Conservation (phyloP, 1,140 invertebrate species). For the Brachionus angularis region DNA sequence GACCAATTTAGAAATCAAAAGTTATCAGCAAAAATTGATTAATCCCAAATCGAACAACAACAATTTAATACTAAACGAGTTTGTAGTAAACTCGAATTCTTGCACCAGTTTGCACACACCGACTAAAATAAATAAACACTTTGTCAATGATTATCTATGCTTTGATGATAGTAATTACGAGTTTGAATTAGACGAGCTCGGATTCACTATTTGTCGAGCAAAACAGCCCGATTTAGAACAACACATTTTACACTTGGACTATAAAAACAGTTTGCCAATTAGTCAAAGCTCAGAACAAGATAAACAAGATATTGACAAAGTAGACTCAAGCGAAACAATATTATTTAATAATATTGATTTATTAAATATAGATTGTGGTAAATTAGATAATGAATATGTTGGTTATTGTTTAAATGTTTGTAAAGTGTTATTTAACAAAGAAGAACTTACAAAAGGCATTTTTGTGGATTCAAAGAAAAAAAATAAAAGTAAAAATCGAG, state of each 20-base stretch:
- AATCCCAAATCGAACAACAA: neutral
- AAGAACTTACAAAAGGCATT: constrained; percentile 2
- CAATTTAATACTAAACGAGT: neutral
- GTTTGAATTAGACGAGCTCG: constrained; percentile 14
- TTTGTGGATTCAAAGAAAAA: neutral
- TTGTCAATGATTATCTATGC: constrained; percentile 9
- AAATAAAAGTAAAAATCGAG: constrained; percentile 28
- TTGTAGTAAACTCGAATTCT: neutral
- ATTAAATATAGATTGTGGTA: neutral
- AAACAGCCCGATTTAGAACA: neutral
- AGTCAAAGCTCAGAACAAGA: too few species aligned
- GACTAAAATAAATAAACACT: constrained; percentile 13
- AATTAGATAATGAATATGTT: neutral
- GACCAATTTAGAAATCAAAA: too few species aligned
- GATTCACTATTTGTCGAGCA: neutral
- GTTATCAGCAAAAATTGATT: too few species aligned
- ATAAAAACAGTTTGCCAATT: too few species aligned
- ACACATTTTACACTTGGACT: neutral
- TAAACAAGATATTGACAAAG: too few species aligned
- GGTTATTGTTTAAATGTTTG: neutral
- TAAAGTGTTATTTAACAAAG: neutral
- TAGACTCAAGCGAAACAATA: too few species aligned
- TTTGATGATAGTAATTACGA: constrained; percentile 38
- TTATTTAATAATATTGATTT: too few species aligned
- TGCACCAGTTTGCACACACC: neutral